phyloP scores from a whole-genome alignment of 2,888 invertebrate species.

The Torymus tubicola region DNA sequence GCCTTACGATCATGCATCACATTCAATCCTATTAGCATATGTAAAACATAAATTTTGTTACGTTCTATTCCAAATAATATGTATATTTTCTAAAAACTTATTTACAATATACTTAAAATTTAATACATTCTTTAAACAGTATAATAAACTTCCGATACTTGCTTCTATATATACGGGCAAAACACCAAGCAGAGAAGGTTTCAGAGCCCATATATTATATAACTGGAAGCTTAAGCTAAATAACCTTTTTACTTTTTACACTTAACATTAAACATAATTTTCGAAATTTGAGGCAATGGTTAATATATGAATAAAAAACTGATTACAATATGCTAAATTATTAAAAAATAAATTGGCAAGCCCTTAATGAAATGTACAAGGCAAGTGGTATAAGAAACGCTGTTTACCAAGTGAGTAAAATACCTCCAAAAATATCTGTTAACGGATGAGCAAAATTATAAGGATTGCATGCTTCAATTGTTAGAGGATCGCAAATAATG shows the following conservation, averaged over 20 bases:
- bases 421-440: too few species aligned
- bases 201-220: conserved; percentile 6
- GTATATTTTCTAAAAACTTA: background rate
- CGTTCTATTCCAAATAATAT: too few species aligned
- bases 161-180: conserved; percentile 8
- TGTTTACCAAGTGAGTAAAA: conserved; percentile 1
- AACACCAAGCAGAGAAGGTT: conserved; percentile 32
- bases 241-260: background rate
- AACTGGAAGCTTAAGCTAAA: background rate
- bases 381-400: too few species aligned
- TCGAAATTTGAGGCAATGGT: conserved; percentile 52
- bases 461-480: too few species aligned
- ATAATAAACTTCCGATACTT: too few species aligned
- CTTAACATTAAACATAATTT: conserved; percentile 75
- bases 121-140: background rate
- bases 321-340: too few species aligned
- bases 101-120: background rate
- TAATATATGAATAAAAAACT: background rate
- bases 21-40: too few species aligned
- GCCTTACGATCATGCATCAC: too few species aligned
- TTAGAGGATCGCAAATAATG: too few species aligned
- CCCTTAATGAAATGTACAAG: background rate
- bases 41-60: too few species aligned
- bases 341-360: conserved; percentile 15
- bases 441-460: too few species aligned